Percentiles rank a stretch among this genome's conserved stretches.
Conservation (phyloP, 2,113 vertebrate genomes). For the Gymnorhina tibicen region DNA sequence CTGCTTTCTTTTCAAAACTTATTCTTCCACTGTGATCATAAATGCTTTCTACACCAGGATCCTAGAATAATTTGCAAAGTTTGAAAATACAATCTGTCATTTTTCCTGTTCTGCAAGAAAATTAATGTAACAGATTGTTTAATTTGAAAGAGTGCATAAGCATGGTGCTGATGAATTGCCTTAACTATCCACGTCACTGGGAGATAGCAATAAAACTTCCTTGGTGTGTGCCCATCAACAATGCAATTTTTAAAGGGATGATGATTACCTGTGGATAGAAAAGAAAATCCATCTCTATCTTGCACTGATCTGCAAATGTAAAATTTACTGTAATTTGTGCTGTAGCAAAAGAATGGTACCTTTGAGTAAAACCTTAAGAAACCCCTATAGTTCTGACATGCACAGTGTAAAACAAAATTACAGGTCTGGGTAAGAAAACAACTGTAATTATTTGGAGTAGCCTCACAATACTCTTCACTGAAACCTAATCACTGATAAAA, state of each 20-base stretch:
- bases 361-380: not conserved
- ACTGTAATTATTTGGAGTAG: not conserved
- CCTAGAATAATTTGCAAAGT: slow-evolving; percentile 32
- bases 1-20: not conserved
- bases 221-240: slow-evolving; percentile 38
- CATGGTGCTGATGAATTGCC: slow-evolving; percentile 33
- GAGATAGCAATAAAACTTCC: slow-evolving; percentile 43
- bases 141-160: slow-evolving; percentile 33
- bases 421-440: not conserved
- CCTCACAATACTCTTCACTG: not conserved
- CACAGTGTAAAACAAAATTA: not conserved
- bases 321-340: not conserved
- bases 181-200: slow-evolving; percentile 20
- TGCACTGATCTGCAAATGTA: not conserved
- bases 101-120: slow-evolving; percentile 40
- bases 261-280: not conserved
- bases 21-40: not conserved
- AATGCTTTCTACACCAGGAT: not conserved
- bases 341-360: not conserved
- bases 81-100: slow-evolving; percentile 39
- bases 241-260: not conserved
- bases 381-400: not conserved
- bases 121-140: slow-evolving; percentile 49
- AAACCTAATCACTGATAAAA: slow-evolving; percentile 23
- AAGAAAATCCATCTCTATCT: not conserved